Evolutionary conservation across 2,888 invertebrate species (phyloP), one percentile per base, ranked within the genome.

Genomic region (Tetramorium bicarinatum): DNA sequence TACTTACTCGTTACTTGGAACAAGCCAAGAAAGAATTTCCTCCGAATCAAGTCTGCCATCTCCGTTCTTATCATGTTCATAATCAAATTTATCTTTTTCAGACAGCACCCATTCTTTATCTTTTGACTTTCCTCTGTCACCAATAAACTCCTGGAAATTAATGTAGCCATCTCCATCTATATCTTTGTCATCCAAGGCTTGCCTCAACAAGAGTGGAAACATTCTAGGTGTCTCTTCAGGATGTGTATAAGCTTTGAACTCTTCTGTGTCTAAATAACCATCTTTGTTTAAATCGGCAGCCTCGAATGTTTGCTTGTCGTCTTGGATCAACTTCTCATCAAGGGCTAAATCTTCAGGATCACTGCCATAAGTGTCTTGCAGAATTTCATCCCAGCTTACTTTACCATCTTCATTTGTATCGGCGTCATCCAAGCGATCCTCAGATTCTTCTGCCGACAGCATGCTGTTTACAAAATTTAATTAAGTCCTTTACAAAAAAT

Each of bases 161-260:
- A 99, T 97, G 85, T 95, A 95, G 0, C 98, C 98, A 95, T 99
- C 99, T 21, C 96, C 95, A 95, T 99, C 97, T 49, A 91, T 95
- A 95, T 99, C 99, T 95, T 98, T 98, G 87, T 99, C 98, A 2
- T 96, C 95, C 91, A 99, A 95, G 0, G 98, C 97, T 95, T 98
- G 98, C 91, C 97, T 96, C 87, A 98, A 94, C 64, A 98, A 96
- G 88, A 97, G 95, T 21, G 97, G 96, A 88, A 97, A 95, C 99
- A 99, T 99, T 92, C 96, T 96, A 47, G 97, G 97, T 95, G 98
- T 97, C 94, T 99, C 99, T 95, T 99, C 99, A 0, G 99, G 99
- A 94, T 98, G 98, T 66, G 98, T 97, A 95, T 99, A 99, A 34
- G 97, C 96, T 88, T 97, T 95, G 95, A 98, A 99, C 95, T 99